These are phyloP conservation scores for Lagorchestes hirsutus DNA, from an alignment of 2,797 vertebrate species.

Conservation along the genomic window DNA sequence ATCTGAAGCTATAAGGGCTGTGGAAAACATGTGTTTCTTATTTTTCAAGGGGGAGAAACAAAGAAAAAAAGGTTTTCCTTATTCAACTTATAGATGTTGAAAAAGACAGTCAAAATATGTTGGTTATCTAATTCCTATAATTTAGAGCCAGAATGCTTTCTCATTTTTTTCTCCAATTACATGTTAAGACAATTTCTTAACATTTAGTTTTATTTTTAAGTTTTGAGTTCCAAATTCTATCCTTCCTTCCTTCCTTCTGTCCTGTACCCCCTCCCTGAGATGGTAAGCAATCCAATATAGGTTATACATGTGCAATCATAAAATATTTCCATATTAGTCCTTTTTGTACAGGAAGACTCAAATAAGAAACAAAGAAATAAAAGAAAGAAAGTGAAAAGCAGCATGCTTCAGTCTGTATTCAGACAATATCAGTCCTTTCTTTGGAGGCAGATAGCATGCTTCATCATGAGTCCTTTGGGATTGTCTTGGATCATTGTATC, in stretches of 20 bases:
- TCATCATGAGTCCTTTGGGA: background rate
- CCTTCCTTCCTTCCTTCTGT: background rate
- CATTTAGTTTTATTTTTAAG: background rate
- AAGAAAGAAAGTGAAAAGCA: background rate
- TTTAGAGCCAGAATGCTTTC: background rate
- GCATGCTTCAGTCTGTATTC: background rate
- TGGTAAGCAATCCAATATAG: background rate
- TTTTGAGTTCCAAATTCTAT: background rate
- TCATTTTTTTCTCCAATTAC: background rate
- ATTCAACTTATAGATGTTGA: constrained; percentile 4
- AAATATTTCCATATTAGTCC: background rate
- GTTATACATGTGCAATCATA: background rate
- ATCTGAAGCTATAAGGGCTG: constrained; percentile 10
- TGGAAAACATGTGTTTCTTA: constrained; percentile 35
- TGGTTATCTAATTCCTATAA: background rate
- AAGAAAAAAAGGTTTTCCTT: background rate
- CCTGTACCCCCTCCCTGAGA: background rate
- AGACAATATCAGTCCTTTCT: background rate
- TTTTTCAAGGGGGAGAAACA: constrained; percentile 43
- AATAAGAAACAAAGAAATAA: background rate
- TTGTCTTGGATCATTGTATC: background rate
- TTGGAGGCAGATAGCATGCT: background rate
- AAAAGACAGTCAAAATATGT: constrained; percentile 8
- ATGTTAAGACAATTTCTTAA: background rate
- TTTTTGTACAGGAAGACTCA: background rate